Base-by-base conservation (phyloP, 2,888 invertebrate species). In the Chrysolina oricalcia region DNA sequence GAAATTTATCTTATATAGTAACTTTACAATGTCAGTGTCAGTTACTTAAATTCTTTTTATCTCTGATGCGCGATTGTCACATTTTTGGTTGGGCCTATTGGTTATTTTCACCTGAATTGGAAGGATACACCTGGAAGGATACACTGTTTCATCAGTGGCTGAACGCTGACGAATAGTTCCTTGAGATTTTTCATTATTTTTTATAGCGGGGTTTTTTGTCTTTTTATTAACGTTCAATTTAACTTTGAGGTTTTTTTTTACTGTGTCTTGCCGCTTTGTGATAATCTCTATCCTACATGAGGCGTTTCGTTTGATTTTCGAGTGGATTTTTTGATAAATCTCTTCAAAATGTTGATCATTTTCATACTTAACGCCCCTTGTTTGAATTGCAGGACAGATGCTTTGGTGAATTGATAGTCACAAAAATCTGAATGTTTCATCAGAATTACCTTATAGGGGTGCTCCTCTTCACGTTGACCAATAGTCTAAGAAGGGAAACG, bases 381-480 rank as follows among this genome's bases (percentile, higher is more conserved):
- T 53, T 53, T 53, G n/a, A n/a, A n/a, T n/a, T n/a, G n/a, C n/a
- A n/a, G n/a, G n/a, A n/a, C n/a, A n/a, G n/a, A n/a, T n/a, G 53
- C 53, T 53, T 53, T 53, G 53, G 53, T 53, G 53, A 53, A 53
- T 19, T 59, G 59, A 21, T 59, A 59, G 10, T 59, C 21, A 2
- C 4, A 59, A 9, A 66, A 66, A 66, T 66, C 66, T 15, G 66
- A 21, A 10, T 10, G 15, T 66, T 27, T 50, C 67, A 67, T 67
- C 50, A 46, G 67, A 50, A 67, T 67, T 17, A 67, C 50, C 9
- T 46, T 50, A 21, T 67, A 66, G 10, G 66, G 66, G 43, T 67
- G 15, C 50, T n/a, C 11, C 27, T 63, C 15, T 27, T 62, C 0
- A 23, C 63, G 21, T 70, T 35, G 21, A 70, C n/a, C 46, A 70